Percentiles rank a stretch among this genome's conserved stretches.
Evolutionary conservation across 2,888 invertebrate species (phyloP).

Genomic region (Disparrhopalites patrizii): DNA sequence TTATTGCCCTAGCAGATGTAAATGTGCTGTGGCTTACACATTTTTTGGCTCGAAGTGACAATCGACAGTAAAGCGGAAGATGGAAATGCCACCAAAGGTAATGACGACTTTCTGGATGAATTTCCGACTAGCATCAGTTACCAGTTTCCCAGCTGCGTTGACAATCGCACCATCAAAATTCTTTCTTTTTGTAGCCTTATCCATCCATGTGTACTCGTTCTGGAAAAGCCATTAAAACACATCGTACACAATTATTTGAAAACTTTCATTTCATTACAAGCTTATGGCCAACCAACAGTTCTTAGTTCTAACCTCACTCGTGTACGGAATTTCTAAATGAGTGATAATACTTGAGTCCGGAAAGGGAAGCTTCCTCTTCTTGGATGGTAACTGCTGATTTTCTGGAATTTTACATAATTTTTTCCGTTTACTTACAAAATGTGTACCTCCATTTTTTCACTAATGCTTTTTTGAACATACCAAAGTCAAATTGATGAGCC

Average conservation of each 20-base stretch:
- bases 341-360: conserved; percentile 9
- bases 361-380: background rate
- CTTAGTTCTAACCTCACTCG: conserved; percentile 52
- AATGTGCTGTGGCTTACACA: conserved; percentile 11
- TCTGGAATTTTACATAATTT: background rate
- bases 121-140: conserved; percentile 56
- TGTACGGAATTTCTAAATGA: conserved; percentile 68
- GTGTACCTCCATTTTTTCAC: background rate
- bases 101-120: conserved; percentile 32
- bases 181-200: conserved; percentile 84
- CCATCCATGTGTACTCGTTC: conserved; percentile 73
- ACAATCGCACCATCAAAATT: conserved; percentile 96
- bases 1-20: too few species aligned
- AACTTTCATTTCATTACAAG: too few species aligned
- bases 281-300: background rate
- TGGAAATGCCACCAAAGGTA: conserved; percentile 30
- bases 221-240: conserved; percentile 40
- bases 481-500: conserved; percentile 16
- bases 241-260: too few species aligned
- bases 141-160: conserved; percentile 70
- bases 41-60: background rate
- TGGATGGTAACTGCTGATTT: background rate
- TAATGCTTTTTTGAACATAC: background rate
- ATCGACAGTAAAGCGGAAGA: conserved; percentile 23
- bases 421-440: background rate